Conservation (phyloP, 1,140 invertebrate species). For the Aphelenchoides avenae region DNA sequence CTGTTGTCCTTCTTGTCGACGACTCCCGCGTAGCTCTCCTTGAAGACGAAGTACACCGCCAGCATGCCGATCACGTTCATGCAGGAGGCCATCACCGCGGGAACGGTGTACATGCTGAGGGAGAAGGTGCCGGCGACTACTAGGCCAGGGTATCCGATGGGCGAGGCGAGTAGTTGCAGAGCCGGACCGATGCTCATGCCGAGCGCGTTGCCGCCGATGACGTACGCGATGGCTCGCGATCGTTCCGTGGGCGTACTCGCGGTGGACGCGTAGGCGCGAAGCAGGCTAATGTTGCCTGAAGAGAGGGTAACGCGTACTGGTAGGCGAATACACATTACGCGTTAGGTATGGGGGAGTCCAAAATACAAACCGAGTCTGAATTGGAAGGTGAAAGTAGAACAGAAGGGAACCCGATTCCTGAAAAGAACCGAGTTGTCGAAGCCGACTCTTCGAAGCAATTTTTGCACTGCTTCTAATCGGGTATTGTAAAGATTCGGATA, state of each 20-base stretch:
- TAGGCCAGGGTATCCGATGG: conserved; percentile 24
- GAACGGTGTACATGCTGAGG: conserved; percentile 28
- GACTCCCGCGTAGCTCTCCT: conserved; percentile 22
- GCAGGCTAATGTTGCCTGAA: conserved; percentile 25
- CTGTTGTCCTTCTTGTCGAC: conserved; percentile 8
- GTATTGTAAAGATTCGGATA: too few species aligned
- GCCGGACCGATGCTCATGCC: conserved; percentile 27
- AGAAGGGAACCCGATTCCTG: too few species aligned
- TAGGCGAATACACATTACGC: too few species aligned
- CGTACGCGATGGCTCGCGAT: conserved; percentile 30
- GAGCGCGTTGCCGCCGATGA: conserved; percentile 31
- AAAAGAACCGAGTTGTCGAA: too few species aligned
- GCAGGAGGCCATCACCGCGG: conserved; percentile 7
- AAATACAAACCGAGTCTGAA: too few species aligned
- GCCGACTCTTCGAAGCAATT: too few species aligned
- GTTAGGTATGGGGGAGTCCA: too few species aligned
- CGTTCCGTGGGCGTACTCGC: conserved; percentile 25
- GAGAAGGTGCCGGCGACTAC: neutral
- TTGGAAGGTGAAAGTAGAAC: too few species aligned
- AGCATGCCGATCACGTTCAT: conserved; percentile 22
- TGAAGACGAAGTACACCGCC: conserved; percentile 12
- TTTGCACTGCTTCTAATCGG: too few species aligned
- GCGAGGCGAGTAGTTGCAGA: conserved; percentile 25
- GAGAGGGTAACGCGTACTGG: too few species aligned
- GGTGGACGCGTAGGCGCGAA: conserved; percentile 24